Base-by-base conservation (phyloP, 2,888 invertebrate species). In the Amphipyra berbera region DNA sequence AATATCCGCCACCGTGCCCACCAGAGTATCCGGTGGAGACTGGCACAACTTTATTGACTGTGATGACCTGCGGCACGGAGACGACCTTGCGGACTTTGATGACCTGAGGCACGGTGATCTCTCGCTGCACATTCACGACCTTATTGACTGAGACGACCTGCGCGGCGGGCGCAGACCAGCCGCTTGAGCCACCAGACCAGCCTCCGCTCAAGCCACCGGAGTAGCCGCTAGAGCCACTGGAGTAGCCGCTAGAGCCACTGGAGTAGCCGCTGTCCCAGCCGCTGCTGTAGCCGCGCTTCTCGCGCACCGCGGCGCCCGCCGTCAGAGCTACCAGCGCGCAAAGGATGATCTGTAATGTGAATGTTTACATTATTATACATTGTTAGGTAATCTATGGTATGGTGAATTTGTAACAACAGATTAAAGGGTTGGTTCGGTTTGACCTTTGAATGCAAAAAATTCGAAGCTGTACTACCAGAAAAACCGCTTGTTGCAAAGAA, bases 1-100 rank as follows among this genome's bases (percentile, higher is more conserved):
- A 48, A 61, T 72, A 75, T 54, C 73, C 70, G 65, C 76, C 75
- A 67, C 68, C 50, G 59, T 44, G 35, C 41, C 67, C 68, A 35
- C 73, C 57, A 49, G 52, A 60, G 56, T 62, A 73, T 14, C 72
- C 73, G 45, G 64, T 76, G 61, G 71, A 67, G 50, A 84, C 79
- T 45, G 90, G 81, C 55, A 91, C 86, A 48, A 89, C 83, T 69
- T 83, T 79, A 78, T 90, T 91, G 58, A 90, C 88, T 57, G 90
- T 83, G 74, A 90, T 84, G 67, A 88, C 88, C 77, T 87, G 85
- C 13, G 86, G 88, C 63, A 86, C 86, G 53, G 85, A 82, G 68
- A 91, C 84, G 37, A 88, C 78, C 66, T 87, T 90, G 66, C 82
- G 86, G 12, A 88, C 86, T 38, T 77, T 73, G 41, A 88, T 79